Evolutionary conservation across 1,140 invertebrate species (phyloP).

Genomic region (Magallana gigas): DNA sequence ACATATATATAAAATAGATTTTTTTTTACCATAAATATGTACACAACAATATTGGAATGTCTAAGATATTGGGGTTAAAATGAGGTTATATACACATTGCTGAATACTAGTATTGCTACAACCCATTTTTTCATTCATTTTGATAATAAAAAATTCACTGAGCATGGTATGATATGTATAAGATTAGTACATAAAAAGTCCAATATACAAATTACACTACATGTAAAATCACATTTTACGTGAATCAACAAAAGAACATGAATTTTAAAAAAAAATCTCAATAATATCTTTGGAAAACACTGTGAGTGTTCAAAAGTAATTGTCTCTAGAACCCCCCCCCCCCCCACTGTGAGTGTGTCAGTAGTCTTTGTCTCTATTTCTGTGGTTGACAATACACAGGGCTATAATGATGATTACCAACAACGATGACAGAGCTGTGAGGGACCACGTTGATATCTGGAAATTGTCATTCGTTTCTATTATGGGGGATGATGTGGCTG

Average conservation of each 20-base stretch:
- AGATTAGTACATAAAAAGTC: not conserved
- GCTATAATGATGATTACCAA: conserved; percentile 62
- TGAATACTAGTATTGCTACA: not conserved
- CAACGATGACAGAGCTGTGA: conserved; percentile 56
- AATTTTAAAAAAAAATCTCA: too few species aligned
- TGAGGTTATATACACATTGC: not conserved
- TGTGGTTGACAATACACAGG: conserved; percentile 59
- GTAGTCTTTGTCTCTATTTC: conserved; percentile 55
- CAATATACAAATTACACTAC: too few species aligned
- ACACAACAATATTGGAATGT: not conserved
- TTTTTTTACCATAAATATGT: not conserved
- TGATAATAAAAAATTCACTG: not conserved
- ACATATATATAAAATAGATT: too few species aligned
- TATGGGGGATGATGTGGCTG: not conserved
- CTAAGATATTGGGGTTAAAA: too few species aligned
- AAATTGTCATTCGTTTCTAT: conserved; percentile 39
- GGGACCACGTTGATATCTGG: conserved; percentile 64
- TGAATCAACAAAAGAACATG: too few species aligned
- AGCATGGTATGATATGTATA: not conserved
- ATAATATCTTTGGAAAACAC: not conserved
- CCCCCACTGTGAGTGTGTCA: conserved; percentile 28
- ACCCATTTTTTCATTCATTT: not conserved
- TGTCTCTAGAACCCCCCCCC: too few species aligned
- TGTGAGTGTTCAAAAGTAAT: not conserved
- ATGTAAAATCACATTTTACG: too few species aligned